Evolutionary conservation across 2,888 invertebrate species (phyloP), one percentile per base, ranked within the genome.

Genomic region (Drosophila melanocephala): DNA sequence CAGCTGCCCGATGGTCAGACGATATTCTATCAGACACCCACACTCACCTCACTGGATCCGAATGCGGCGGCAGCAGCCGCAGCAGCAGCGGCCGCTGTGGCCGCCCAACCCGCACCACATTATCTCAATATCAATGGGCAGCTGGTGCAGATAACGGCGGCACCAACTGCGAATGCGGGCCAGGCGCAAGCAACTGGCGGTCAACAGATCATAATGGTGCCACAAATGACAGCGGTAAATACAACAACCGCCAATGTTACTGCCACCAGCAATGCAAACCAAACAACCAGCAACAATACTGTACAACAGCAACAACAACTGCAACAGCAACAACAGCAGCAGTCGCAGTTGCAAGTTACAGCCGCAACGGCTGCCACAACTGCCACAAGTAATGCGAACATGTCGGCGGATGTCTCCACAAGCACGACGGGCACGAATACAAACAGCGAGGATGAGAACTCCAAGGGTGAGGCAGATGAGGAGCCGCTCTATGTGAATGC

Each of bases 401-500:
- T 47, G 83, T 58, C 47, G 16, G 63, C 86, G 6, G 83, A 83
- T 52, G 80, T 83, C 30, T 75, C 83, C 64, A 89, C 90, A 52
- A 87, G 78, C 60, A 85, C 91, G 33, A 81, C 90, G 0, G 84
- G 89, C 5, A 77, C 87, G 6, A 86, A 86, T 42, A 84, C 87
- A 0, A 85, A 84, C 47, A 89, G 89, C 63, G 91, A 91, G 44
- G 91, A 92, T 30, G 91, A 90, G 66, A 83, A 76, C 60, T 83
- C 72, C 33, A 91, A 92, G 56, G 91, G 91, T 0, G 94, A 94
- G 61, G 89, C 92, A 0, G 99, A 99, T 92, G 99, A 99, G 92
- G 99, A 99, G 90, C 98, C 99, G 0, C 94, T 99, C 26, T 99
- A 99, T 93, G 99, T 99, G 0, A 99, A 99, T 94, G 99, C 99